Conservation (phyloP, 1,140 invertebrate species). For the Pararge aegeria region DNA sequence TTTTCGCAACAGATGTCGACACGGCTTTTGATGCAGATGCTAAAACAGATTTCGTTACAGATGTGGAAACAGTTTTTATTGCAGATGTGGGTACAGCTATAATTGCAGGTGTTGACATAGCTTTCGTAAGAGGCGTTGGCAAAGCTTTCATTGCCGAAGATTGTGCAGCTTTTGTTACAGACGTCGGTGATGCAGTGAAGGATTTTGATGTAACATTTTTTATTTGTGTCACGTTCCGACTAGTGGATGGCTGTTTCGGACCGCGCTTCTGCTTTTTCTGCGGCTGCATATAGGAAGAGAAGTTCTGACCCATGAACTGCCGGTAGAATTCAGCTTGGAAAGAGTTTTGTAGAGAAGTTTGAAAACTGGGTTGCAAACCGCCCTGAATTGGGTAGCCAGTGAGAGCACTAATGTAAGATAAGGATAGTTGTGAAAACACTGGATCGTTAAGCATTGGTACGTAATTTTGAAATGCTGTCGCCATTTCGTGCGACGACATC, state of each 20-base stretch:
- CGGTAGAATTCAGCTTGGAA: constrained; percentile 70
- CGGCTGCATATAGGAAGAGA: constrained; percentile 47
- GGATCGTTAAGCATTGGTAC: constrained; percentile 58
- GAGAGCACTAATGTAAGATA: constrained; percentile 62
- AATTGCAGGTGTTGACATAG: too few relatives aligned
- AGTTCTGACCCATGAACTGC: constrained; percentile 52
- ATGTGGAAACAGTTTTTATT: too few relatives aligned
- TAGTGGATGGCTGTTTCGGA: constrained; percentile 40
- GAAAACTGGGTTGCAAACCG: constrained; percentile 48
- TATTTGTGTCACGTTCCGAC: constrained; percentile 24
- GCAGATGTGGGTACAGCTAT: too few relatives aligned
- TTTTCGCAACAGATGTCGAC: constrained; percentile 30
- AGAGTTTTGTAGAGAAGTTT: constrained; percentile 53
- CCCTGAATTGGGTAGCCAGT: constrained; percentile 52
- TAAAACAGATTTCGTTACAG: constrained; percentile 28
- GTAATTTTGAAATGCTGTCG: constrained; percentile 62
- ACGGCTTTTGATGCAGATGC: constrained; percentile 46
- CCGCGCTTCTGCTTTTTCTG: constrained; percentile 64
- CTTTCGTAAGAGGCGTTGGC: constrained; percentile 30
- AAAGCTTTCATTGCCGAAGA: constrained; percentile 46
- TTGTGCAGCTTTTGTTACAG: constrained; percentile 31
- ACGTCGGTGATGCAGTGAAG: constrained; percentile 18
- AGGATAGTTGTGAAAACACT: constrained; percentile 53
- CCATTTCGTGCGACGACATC: constrained; percentile 57
- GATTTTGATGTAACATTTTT: constrained; percentile 48